These are phyloP conservation scores for Leucoptera coffeella DNA, from an alignment of 2,888 invertebrate species.

Conservation along the genomic window DNA sequence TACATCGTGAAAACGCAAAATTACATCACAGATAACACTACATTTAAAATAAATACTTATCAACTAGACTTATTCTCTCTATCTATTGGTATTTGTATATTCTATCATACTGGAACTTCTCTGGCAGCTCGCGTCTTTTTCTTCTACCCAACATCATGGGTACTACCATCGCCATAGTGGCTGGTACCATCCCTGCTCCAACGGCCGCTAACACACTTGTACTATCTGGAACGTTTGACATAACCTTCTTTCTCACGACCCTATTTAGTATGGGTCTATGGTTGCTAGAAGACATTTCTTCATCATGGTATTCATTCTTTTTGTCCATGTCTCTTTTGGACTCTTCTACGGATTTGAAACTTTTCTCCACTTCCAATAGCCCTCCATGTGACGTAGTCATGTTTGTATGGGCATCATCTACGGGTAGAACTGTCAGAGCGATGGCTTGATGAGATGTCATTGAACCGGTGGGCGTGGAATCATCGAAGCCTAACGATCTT, in stretches of 20 bases:
- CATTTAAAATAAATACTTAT: too few species aligned
- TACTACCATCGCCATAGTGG: slow-evolving; percentile 74
- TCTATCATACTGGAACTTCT: background rate
- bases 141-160: slow-evolving; percentile 65
- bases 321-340: slow-evolving; percentile 34
- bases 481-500: slow-evolving; percentile 20
- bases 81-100: too few species aligned
- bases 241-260: slow-evolving; percentile 22
- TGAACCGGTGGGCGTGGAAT: slow-evolving; percentile 14
- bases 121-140: slow-evolving; percentile 9
- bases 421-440: slow-evolving; percentile 67
- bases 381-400: slow-evolving; percentile 69
- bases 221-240: slow-evolving; percentile 39
- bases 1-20: slow-evolving; percentile 9
- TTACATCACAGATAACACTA: too few species aligned
- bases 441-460: slow-evolving; percentile 50
- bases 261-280: slow-evolving; percentile 21
- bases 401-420: slow-evolving; percentile 55
- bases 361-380: slow-evolving; percentile 66
- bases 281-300: slow-evolving; percentile 15
- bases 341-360: slow-evolving; percentile 65
- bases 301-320: slow-evolving; percentile 17
- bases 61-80: too few species aligned
- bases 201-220: slow-evolving; percentile 65
- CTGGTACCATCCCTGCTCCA: slow-evolving; percentile 74